Percentiles rank a stretch among this genome's conserved stretches.
These are phyloP conservation scores for Plebejus anna DNA, from an alignment of 2,888 invertebrate species.

Conservation along the genomic window DNA sequence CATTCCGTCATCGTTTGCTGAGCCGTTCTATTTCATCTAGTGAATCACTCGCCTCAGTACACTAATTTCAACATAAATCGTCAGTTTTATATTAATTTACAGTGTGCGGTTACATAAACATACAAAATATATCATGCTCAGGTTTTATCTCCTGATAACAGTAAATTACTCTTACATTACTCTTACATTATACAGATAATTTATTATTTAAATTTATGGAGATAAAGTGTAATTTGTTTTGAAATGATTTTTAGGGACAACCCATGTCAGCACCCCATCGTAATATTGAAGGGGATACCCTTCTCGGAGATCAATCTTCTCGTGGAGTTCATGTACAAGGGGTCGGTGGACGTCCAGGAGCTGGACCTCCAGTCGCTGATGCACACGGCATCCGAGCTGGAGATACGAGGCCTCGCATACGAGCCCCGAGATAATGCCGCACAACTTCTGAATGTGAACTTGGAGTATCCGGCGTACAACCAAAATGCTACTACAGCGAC, in stretches of 20 bases:
- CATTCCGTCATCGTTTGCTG: conserved; percentile 15
- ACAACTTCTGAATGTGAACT: conserved; percentile 74
- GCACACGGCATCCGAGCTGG: conserved; percentile 84
- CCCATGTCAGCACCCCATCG: conserved; percentile 86
- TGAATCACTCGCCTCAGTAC: not conserved
- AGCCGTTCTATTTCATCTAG: conserved; percentile 10
- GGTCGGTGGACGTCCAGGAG: conserved; percentile 83
- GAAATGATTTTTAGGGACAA: conserved; percentile 73
- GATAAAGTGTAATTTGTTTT: conserved; percentile 36
- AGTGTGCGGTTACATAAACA: conserved; percentile 38
- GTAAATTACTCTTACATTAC: conserved; percentile 36
- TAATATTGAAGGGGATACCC: conserved; percentile 84
- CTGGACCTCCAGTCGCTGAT: conserved; percentile 82
- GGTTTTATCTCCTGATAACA: conserved; percentile 44
- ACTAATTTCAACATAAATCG: not conserved
- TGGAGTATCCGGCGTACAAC: conserved; percentile 71
- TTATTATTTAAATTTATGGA: conserved; percentile 37
- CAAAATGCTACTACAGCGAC: conserved; percentile 50
- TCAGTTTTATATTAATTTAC: conserved; percentile 20
- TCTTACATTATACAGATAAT: conserved; percentile 38
- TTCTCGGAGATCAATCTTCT: conserved; percentile 83
- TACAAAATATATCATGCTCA: conserved; percentile 34
- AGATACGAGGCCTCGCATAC: conserved; percentile 82
- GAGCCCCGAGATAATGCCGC: conserved; percentile 80
- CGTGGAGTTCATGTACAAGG: conserved; percentile 86